Base-by-base conservation (phyloP, 2,888 invertebrate species). In the Eupsilia transversa region DNA sequence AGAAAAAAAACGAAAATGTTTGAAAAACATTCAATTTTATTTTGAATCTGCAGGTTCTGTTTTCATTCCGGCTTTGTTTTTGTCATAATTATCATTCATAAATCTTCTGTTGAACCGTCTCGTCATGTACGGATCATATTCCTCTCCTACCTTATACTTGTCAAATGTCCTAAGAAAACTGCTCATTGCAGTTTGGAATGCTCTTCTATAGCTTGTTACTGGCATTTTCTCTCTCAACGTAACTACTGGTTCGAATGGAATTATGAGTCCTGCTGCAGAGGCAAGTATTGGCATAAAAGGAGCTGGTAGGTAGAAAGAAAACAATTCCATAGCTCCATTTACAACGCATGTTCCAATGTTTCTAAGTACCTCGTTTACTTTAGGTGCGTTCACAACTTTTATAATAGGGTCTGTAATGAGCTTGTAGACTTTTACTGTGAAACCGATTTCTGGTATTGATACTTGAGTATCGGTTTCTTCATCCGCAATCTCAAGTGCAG, bases 161-260 rank as follows among this genome's bases (percentile, higher is more conserved):
- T 95, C 93, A 72, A 96, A 96, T 0, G 95, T 94, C 1, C 93
- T 91, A 52, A 96, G 75, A 76, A 96, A 96, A 3, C 92, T 89
- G 56, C 90, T 89, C 1, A 96, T 86, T 6, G 96, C 96, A 33
- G 92, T 93, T 63, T 91, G 91, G 2, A 96, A 91, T 0, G 96
- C 96, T 83, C 96, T 89, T 67, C 95, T 92, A 52, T 96, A 96
- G 65, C 94, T 96, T 0, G 94, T 91, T 0, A 96, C 95, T 2
- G 96, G 96, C 93, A 96, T 94, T 84, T 86, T 93, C 52, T 95
- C 90, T 77, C 92, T 90, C 2, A 96, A 71, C 88, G 92, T 92
- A 0, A 96, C 94, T 0, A 96, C 92, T 49, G 96, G 96, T 72
- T 96, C 96, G 76, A 95, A 96, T 0, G 96, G 96, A 80, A 96